Evolutionary conservation across 2,797 vertebrate species (phyloP).

Genomic region (Danionella dracula): DNA sequence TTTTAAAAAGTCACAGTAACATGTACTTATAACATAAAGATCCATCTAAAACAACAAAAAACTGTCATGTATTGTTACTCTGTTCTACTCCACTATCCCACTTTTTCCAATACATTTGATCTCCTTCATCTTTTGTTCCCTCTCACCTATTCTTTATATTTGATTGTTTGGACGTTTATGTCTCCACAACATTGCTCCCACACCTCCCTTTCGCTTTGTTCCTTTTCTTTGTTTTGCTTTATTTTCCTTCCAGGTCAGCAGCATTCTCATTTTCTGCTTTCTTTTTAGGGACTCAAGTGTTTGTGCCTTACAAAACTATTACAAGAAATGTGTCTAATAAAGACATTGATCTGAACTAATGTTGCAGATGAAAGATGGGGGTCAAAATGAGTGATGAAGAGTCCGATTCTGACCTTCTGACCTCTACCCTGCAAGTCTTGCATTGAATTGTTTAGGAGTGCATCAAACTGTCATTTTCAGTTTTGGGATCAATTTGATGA

Average conservation of each 20-base stretch:
- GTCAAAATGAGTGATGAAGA: conserved; percentile 20
- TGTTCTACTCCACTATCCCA: conserved; percentile 18
- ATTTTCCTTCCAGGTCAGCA: conserved; percentile 13
- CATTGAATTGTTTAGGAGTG: conserved; percentile 16
- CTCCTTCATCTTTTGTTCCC: conserved; percentile 10
- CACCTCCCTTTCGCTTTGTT: conserved; percentile 14
- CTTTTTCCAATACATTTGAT: conserved; percentile 9
- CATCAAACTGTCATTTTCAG: conserved; percentile 21
- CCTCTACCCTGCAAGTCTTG: neutral
- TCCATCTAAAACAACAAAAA: neutral
- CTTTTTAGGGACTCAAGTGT: neutral
- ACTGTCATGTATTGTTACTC: conserved; percentile 15
- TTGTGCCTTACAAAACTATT: conserved; percentile 43
- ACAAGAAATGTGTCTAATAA: neutral
- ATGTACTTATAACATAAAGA: conserved; percentile 5
- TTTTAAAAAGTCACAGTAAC: conserved; percentile 2
- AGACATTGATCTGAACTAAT: neutral
- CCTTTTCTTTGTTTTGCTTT: conserved; percentile 13
- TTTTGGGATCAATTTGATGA: conserved; percentile 10
- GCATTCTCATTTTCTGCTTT: neutral
- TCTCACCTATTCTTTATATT: conserved; percentile 26
- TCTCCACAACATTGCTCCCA: conserved; percentile 1
- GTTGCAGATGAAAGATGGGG: neutral
- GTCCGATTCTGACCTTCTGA: conserved; percentile 7
- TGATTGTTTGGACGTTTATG: conserved; percentile 23